phyloP scores from a whole-genome alignment of 2,113 vertebrate species.

The Meriones unguiculatus region DNA sequence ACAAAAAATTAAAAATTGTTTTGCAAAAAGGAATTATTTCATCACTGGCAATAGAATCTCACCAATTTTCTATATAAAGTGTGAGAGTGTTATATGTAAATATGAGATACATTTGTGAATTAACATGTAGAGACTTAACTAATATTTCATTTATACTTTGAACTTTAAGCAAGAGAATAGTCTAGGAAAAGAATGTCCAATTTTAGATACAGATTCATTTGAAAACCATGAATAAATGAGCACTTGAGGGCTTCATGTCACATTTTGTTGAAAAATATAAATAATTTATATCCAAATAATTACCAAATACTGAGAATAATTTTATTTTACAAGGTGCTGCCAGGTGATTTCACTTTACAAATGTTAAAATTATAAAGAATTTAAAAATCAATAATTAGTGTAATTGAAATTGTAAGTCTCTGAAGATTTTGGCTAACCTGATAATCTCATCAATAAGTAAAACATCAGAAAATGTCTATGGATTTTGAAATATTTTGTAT shows the following conservation, averaged over 20 bases:
- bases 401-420: neutral
- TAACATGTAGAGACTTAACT: neutral
- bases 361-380: constrained; percentile 4
- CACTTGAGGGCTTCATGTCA: neutral
- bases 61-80: neutral
- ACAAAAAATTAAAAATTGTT: neutral
- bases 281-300: neutral
- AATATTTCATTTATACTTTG: neutral
- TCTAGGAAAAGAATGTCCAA: neutral
- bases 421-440: neutral
- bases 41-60: neutral
- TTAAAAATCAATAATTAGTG: neutral
- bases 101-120: neutral
- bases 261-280: neutral
- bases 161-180: constrained; percentile 6
- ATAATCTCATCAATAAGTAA: constrained; percentile 12
- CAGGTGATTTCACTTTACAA: neutral
- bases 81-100: neutral
- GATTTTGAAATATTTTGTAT: constrained; percentile 36
- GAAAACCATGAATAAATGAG: neutral
- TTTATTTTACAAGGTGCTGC: constrained; percentile 7
- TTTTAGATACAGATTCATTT: neutral
- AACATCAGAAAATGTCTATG: neutral
- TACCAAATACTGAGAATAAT: constrained; percentile 34
- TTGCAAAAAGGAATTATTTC: neutral